Base-by-base conservation (phyloP, 2,888 invertebrate species). In the Cantharis rufa region DNA sequence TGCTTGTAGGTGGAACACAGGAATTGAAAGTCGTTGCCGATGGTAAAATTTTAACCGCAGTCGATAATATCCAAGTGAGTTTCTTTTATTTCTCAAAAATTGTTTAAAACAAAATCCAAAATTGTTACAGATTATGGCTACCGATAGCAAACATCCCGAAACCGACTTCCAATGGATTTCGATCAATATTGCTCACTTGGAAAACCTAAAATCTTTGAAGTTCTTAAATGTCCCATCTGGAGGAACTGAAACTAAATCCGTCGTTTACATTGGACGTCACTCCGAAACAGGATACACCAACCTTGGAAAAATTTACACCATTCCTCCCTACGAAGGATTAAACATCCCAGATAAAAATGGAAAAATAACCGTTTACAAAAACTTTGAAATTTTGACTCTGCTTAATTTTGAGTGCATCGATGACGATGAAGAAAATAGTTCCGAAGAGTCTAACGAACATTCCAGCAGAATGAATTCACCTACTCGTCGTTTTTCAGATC, bases 281-380 rank as follows among this genome's bases (percentile, higher is more conserved):
- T 15, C 18, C 24, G 62, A 71, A 1, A 7, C 24, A 71, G 62
- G 62, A 24, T 16, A 48, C 13, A 32, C 21, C n/a, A 61, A 70
- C 10, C 2, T 70, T n/a, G 70, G 71, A 63, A 71, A 71, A 63
- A 63, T 71, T 63, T 71, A 63, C 15, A 71, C 62, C 9, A 10
- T 71, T 16, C 27, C 11, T 32, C 27, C 63, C 2, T 63, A 15
- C 27, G 15, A 18, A 71, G 62, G 62, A 15, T 27, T 63, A 16
- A n/a, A 63, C 15, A n/a, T 71, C 11, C 28, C 64, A 32, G 28
- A 71, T 16, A 2, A 10, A 0, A 10, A 71, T 7, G 63, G 63
- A 62, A 11, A 10, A 64, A 15, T 15, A 3, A 32, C 64, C 15
- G 21, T 24, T 16, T 71, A 71, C 28, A 71, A 24, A 16, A 71